phyloP scores from a whole-genome alignment of 2,888 invertebrate species.

The Parascotia fuliginaria region DNA sequence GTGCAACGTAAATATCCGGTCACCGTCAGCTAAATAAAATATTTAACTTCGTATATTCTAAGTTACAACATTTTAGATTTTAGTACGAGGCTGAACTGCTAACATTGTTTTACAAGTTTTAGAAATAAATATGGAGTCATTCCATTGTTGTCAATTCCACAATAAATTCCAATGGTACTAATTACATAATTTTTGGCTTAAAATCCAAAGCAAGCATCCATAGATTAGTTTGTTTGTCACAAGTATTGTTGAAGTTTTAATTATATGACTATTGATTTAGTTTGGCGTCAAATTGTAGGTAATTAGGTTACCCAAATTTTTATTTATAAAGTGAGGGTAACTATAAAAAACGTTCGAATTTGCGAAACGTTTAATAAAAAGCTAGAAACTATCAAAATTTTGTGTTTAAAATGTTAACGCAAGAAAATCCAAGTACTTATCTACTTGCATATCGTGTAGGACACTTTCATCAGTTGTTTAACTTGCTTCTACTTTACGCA shows the following conservation, averaged over 20 bases:
- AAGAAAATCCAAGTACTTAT: background rate
- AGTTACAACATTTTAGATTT: constrained; percentile 74
- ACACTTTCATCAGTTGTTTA: too few species aligned
- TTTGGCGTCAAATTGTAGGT: constrained; percentile 17
- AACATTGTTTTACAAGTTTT: constrained; percentile 26
- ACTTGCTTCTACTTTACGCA: too few species aligned
- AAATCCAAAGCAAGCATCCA: constrained; percentile 22
- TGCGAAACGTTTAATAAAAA: too few species aligned
- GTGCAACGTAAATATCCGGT: constrained; percentile 29
- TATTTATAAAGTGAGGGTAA: too few species aligned
- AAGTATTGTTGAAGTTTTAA: constrained; percentile 4
- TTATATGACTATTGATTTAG: constrained; percentile 5
- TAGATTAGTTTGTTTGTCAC: constrained; percentile 5
- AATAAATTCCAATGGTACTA: constrained; percentile 6
- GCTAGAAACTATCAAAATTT: too few species aligned
- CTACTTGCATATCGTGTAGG: background rate
- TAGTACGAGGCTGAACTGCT: constrained; percentile 46
- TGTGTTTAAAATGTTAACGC: background rate
- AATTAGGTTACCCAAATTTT: background rate
- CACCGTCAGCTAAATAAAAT: constrained; percentile 64
- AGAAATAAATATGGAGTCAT: constrained; percentile 3
- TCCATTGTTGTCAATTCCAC: constrained; percentile 10
- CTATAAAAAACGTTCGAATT: too few species aligned
- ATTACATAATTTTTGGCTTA: constrained; percentile 4
- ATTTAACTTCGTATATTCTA: constrained; percentile 69